phyloP scores from a whole-genome alignment of 2,113 vertebrate species.

The Oncorhynchus tshawytscha region DNA sequence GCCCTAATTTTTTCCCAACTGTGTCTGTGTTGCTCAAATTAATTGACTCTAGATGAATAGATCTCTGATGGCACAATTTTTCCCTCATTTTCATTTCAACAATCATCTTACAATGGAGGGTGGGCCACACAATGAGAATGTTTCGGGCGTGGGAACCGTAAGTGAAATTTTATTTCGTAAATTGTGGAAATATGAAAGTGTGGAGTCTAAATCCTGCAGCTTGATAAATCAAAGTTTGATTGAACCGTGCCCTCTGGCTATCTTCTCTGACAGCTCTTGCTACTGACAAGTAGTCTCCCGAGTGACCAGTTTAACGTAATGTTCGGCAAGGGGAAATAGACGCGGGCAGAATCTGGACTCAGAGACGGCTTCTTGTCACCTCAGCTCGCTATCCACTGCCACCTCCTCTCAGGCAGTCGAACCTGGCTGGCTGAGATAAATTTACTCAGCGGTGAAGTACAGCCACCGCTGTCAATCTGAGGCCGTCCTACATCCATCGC shows the following conservation, averaged over 20 bases:
- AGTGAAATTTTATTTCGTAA: neutral
- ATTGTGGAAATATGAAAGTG: neutral
- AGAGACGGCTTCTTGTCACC: constrained; percentile 12
- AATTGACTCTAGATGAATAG: constrained; percentile 61
- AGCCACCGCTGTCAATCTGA: constrained; percentile 64
- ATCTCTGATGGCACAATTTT: constrained; percentile 41
- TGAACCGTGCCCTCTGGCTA: constrained; percentile 16
- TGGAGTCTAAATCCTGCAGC: too few species aligned
- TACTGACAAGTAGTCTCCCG: constrained; percentile 39
- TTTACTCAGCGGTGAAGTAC: constrained; percentile 59
- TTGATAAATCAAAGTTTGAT: neutral
- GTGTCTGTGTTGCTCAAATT: constrained; percentile 47
- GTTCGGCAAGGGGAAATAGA: constrained; percentile 22
- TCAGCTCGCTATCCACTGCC: constrained; percentile 30
- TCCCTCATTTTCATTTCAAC: constrained; percentile 14
- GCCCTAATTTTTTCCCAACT: constrained; percentile 18
- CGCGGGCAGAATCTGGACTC: constrained; percentile 34
- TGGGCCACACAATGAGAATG: neutral
- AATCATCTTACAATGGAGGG: neutral
- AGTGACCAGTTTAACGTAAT: constrained; percentile 42
- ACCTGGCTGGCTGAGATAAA: constrained; percentile 71
- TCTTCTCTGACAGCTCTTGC: constrained; percentile 32
- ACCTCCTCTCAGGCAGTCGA: constrained; percentile 54
- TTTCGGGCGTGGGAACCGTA: neutral
- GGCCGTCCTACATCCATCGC: constrained; percentile 33